Percentiles rank a stretch among this genome's conserved stretches.
phyloP scores from a whole-genome alignment of 2,113 vertebrate species.

The Plotosus lineatus region DNA sequence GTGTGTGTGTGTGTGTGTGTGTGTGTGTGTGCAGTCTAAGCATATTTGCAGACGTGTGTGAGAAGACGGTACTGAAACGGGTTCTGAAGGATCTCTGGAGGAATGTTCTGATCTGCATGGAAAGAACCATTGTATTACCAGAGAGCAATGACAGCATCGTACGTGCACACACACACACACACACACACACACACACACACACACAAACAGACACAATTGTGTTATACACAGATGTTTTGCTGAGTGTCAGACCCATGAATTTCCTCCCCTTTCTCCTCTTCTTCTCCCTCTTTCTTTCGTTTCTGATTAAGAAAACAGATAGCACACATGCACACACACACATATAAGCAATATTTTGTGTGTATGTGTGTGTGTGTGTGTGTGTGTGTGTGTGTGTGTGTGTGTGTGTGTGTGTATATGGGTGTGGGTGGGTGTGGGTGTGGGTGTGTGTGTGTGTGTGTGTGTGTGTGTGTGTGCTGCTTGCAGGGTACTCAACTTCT shows the following conservation, averaged over 20 bases:
- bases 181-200: slow-evolving; percentile 12
- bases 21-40: slow-evolving; percentile 80
- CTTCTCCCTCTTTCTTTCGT: slow-evolving; percentile 70
- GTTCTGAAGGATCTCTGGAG: slow-evolving; percentile 96
- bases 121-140: slow-evolving; percentile 89
- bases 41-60: slow-evolving; percentile 90
- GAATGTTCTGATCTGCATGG: slow-evolving; percentile 91
- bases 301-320: slow-evolving; percentile 11
- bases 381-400: slow-evolving; percentile 11
- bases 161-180: slow-evolving; percentile 3
- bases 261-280: slow-evolving; percentile 65
- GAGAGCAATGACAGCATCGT: slow-evolving; percentile 92
- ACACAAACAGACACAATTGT: neutral
- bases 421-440: slow-evolving; percentile 21
- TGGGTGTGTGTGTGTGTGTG: slow-evolving; percentile 54
- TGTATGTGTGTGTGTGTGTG: neutral
- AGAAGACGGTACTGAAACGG: slow-evolving; percentile 94
- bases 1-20: slow-evolving; percentile 23
- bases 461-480: slow-evolving; percentile 84
- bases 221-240: too few relatives aligned
- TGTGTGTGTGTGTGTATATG: slow-evolving; percentile 34
- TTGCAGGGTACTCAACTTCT: slow-evolving; percentile 90
- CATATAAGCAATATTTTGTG: neutral
- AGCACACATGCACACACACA: neutral
- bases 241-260: too few relatives aligned